A percentile compares a stretch with the other conserved stretches of the same genome.
These are phyloP conservation scores for Heliconius himera DNA, from an alignment of 1,140 invertebrate species.

Conservation along the genomic window DNA sequence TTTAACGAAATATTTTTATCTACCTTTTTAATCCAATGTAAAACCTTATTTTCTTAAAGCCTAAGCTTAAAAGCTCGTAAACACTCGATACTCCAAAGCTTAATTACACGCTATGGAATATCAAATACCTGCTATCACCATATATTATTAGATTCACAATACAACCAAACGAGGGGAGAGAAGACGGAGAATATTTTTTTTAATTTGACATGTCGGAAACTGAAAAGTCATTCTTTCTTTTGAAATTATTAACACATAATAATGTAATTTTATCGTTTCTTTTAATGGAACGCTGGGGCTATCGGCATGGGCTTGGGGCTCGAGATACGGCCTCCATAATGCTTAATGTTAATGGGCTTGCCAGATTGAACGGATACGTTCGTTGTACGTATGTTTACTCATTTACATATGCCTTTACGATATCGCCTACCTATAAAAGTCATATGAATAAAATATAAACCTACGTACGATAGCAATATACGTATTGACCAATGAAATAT, in stretches of 20 bases:
- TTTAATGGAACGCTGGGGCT: conserved; percentile 74
- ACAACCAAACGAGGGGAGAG: conserved; percentile 43
- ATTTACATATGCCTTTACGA: conserved; percentile 39
- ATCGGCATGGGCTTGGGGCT: conserved; percentile 59
- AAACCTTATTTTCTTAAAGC: neutral
- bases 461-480: conserved; percentile 32
- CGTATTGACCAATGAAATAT: conserved; percentile 26
- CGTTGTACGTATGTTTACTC: conserved; percentile 33
- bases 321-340: conserved; percentile 70
- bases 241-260: conserved; percentile 80
- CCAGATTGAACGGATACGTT: conserved; percentile 49
- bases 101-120: conserved; percentile 38
- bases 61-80: neutral
- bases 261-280: conserved; percentile 78
- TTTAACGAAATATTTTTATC: neutral
- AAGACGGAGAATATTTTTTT: conserved; percentile 43
- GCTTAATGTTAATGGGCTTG: conserved; percentile 70
- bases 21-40: neutral
- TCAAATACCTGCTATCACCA: conserved; percentile 35
- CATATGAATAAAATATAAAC: conserved; percentile 33
- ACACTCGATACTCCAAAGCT: conserved; percentile 47
- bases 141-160: conserved; percentile 46
- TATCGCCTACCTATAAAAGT: conserved; percentile 38
- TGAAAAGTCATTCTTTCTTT: conserved; percentile 60
- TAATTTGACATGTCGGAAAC: conserved; percentile 60